Percentiles rank a stretch among this genome's conserved stretches.
Conservation (phyloP, 1,140 invertebrate species). For the Lepidurus arcticus region DNA sequence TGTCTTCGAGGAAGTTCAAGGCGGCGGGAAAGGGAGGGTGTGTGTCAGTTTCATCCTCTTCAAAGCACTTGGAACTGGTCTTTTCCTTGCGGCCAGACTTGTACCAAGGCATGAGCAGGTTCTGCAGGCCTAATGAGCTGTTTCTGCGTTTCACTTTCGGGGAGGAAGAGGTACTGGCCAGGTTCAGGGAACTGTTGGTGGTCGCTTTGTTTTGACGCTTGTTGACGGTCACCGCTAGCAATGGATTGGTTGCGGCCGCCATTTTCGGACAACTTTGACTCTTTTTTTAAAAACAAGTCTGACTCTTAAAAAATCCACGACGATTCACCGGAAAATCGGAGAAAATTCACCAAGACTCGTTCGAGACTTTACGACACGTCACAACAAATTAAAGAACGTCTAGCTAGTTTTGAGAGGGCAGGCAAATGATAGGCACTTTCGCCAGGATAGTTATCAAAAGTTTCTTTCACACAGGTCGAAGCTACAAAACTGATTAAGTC, state of each 20-base stretch:
- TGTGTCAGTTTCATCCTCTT: not conserved
- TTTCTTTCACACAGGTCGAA: no score
- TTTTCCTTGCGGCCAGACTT: not conserved
- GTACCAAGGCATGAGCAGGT: not conserved
- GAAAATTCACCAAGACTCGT: no score
- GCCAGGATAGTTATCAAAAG: no score
- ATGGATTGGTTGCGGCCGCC: not conserved
- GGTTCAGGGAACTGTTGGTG: not conserved
- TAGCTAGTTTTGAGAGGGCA: no score
- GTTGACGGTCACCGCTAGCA: not conserved
- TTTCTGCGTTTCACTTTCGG: slow-evolving; percentile 8
- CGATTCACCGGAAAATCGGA: not conserved
- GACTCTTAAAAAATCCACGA: not conserved
- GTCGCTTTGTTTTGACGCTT: not conserved
- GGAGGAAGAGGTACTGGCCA: not conserved
- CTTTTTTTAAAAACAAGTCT: not conserved
- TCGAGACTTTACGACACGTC: no score
- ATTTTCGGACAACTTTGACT: not conserved
- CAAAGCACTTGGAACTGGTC: not conserved
- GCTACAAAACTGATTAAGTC: not conserved
- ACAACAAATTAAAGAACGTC: no score
- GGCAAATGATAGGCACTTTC: no score
- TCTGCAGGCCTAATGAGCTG: not conserved
- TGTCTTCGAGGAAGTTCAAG: slow-evolving; percentile 3
- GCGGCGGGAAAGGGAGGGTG: not conserved